Percentiles rank a stretch among this genome's conserved stretches.
Evolutionary conservation across 92 coral and sea anemone genomes (phyloP).

Genomic region (Plumapathes pennacea): DNA sequence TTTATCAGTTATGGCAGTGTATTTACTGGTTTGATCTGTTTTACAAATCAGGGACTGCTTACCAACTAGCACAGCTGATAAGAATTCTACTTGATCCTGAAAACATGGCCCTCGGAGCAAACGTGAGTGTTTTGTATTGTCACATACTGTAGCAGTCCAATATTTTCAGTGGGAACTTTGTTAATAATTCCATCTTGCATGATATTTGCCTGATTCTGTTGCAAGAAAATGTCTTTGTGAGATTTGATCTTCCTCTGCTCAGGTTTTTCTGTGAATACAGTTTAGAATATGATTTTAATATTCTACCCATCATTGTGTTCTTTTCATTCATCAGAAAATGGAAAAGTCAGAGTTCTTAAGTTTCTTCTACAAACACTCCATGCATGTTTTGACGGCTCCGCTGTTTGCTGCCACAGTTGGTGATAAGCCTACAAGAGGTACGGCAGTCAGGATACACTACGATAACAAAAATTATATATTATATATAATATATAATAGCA

Average conservation of each 20-base stretch:
- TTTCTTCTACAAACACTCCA: conserved; percentile 97
- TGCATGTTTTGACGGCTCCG: conserved; percentile 97
- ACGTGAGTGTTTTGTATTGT: conserved; percentile 59
- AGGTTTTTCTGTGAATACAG: too few species aligned
- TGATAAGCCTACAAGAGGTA: conserved; percentile 68
- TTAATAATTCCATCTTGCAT: neutral
- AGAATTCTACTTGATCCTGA: conserved; percentile 93
- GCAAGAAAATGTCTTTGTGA: too few species aligned
- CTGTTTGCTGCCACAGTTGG: conserved; percentile 92
- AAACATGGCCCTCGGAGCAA: conserved; percentile 98
- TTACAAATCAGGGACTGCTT: conserved; percentile 97
- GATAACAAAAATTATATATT: neutral
- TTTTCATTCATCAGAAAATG: conserved; percentile 72
- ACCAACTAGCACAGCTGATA: conserved; percentile 85
- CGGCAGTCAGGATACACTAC: neutral
- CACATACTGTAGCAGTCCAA: neutral
- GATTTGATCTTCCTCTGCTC: too few species aligned
- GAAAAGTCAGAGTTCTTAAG: conserved; percentile 98
- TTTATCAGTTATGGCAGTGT: too few species aligned
- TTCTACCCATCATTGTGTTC: neutral
- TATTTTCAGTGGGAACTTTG: neutral
- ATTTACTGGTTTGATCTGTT: too few species aligned
- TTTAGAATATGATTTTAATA: neutral
- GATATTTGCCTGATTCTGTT: neutral
- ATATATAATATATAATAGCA: neutral